Evolutionary conservation across 2,797 vertebrate genomes (phyloP).

Genomic region (Eremophila alpestris): DNA sequence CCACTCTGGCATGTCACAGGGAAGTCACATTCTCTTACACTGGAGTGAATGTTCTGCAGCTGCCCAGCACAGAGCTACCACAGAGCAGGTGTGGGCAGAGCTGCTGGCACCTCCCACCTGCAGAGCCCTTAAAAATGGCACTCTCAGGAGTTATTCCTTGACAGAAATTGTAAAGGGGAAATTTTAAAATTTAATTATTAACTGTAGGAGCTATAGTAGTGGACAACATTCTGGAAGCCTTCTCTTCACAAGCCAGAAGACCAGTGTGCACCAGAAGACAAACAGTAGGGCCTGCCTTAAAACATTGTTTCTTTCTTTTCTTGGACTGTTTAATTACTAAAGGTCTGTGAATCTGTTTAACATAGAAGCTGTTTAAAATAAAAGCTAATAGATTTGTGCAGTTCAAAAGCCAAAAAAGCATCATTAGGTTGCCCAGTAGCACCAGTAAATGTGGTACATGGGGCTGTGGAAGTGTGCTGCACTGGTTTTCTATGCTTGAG

Average conservation of each 20-base stretch:
- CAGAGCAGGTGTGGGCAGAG: neutral
- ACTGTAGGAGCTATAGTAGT: accelerated
- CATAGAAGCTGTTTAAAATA: neutral
- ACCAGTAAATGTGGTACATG: neutral
- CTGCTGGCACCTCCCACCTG: neutral
- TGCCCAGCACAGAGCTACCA: neutral
- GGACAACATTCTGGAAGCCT: neutral
- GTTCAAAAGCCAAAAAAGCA: neutral
- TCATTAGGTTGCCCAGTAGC: neutral
- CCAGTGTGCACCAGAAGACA: neutral
- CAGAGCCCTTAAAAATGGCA: neutral
- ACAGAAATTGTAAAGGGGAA: neutral
- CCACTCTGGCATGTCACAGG: neutral
- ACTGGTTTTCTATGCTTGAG: neutral
- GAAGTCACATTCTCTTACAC: neutral
- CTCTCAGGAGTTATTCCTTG: neutral
- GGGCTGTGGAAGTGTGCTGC: neutral
- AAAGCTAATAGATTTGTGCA: neutral
- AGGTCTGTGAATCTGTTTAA: neutral
- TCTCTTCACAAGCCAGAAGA: neutral
- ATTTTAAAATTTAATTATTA: neutral
- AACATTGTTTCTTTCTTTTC: neutral
- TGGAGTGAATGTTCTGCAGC: neutral
- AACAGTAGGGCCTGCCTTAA: neutral
- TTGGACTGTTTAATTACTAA: neutral